Base-by-base conservation (phyloP, 2,797 vertebrate species). In the Rhodeus uyekii region DNA sequence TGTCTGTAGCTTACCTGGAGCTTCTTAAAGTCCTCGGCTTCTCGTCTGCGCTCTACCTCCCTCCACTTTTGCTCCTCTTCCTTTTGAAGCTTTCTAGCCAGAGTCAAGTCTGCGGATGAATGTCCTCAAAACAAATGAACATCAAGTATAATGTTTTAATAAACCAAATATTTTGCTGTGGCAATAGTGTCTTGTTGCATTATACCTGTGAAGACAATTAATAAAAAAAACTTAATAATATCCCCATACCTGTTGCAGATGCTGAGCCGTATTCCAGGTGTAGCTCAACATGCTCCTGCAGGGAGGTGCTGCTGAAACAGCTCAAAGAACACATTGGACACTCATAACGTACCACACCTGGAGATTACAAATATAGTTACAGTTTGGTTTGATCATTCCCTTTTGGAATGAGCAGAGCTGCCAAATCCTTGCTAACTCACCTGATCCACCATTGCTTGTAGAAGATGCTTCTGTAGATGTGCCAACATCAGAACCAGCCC, bases 21-120 rank as follows among this genome's bases (percentile, higher is more conserved):
- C 80, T 95, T 94, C 87, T 91, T 91, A 89, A 96, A 96, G 84
- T 95, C 95, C 83, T 94, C 91, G 32, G 81, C 90, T 86, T 96
- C 96, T 88, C 77, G 87, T 77, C 83, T 91, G 73, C 90, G 88
- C 80, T 93, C 92, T 68, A 90, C 89, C 58, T 86, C 87, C 84
- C 84, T 94, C 81, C 91, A 92, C 58, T 60, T 60, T 65, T 84
- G 81, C 42, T 95, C 90, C 86, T 96, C 95, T 88, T 96, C 94
- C 64, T 86, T 88, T 27, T 96, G 96, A 75, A 96, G 93, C 36
- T 50, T 90, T 5, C 90, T 92, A 87, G 96, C 96, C 83, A 96
- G 84, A 78, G 36, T 83, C 50, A 86, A 64, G 73, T 91, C 90
- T 73, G 63, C 87, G 18, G 29, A 27, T 16, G 71, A 29, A 50